Base-by-base conservation (phyloP, 1,140 invertebrate species). In the Tribolium castaneum region DNA sequence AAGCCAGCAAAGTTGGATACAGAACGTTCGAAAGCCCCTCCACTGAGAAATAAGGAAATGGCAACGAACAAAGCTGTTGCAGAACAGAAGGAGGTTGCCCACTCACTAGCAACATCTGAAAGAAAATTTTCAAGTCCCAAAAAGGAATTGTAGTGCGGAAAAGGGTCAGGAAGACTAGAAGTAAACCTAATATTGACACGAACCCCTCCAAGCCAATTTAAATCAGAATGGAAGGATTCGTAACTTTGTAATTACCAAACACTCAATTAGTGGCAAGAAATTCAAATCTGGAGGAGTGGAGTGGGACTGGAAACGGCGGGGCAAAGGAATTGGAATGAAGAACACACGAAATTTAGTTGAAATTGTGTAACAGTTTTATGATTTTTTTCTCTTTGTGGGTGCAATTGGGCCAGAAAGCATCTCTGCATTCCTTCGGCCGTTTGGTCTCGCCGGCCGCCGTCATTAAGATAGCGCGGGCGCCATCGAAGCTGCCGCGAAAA, bases 31-130 rank as follows among this genome's bases (percentile, higher is more conserved):
- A 92, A 34, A 98, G 89, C 16, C 88, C 83, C 30, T 92, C 90
- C 59, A 96, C 94, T 52, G 94, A 94, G 86, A 98, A 96, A 89
- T 97, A 98, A 52, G 93, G 92, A 85, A 97, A 96, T 1, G 97
- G 96, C 78, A 98, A 87, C 1, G 92, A 93, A 85, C 95, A 97
- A n/a, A 98, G 87, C 83, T 96, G 96, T 85, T 97, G 95, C 1
- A 98, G 90, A 62, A 98, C 94, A 22, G 95, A 97, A 16, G 92
- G 95, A 59, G 92, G 92, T 86, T 92, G 94, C 56, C 92, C 96
- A 80, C 92, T 95, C 84, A 96, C 94, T 80, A 95, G 91, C 16
- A 95, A 88, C 85, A 90, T 90, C 93, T 95, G 88, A 13, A 89
- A 89, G 50, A 16, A 50, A n/a, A 52, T 3, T 25, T 9, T 73